Evolutionary conservation across 2,113 vertebrate species (phyloP).

Genomic region (Gnathonemus longibarbis): DNA sequence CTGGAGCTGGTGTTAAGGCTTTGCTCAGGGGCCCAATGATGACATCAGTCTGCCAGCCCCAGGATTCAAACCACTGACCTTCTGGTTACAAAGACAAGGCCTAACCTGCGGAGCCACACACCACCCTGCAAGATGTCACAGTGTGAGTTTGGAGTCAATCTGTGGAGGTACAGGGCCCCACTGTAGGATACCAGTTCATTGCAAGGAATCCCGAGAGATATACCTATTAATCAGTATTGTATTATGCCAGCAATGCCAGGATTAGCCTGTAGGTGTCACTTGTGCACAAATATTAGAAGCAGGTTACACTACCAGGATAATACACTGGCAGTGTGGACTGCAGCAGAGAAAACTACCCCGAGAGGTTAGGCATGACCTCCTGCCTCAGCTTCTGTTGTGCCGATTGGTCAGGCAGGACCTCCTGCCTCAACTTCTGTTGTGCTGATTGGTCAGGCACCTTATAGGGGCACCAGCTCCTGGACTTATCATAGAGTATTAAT

Average conservation of each 20-base stretch:
- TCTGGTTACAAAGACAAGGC: neutral
- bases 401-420: neutral
- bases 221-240: neutral
- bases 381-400: neutral
- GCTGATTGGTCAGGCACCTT: neutral
- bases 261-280: conserved; percentile 12
- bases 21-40: neutral
- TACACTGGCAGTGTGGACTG: neutral
- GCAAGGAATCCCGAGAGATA: neutral
- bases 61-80: neutral
- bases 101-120: neutral
- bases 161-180: neutral
- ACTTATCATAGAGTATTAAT: neutral
- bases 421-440: no score
- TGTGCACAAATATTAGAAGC: neutral
- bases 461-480: neutral
- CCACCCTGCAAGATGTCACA: neutral
- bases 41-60: neutral
- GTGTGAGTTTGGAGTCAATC: neutral
- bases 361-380: neutral
- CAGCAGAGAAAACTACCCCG: neutral
- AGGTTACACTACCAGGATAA: neutral
- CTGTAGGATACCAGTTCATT: neutral
- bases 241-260: neutral
- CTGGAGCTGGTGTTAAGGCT: neutral